Conservation (phyloP, 2,113 vertebrate species). For the Caretta caretta region DNA sequence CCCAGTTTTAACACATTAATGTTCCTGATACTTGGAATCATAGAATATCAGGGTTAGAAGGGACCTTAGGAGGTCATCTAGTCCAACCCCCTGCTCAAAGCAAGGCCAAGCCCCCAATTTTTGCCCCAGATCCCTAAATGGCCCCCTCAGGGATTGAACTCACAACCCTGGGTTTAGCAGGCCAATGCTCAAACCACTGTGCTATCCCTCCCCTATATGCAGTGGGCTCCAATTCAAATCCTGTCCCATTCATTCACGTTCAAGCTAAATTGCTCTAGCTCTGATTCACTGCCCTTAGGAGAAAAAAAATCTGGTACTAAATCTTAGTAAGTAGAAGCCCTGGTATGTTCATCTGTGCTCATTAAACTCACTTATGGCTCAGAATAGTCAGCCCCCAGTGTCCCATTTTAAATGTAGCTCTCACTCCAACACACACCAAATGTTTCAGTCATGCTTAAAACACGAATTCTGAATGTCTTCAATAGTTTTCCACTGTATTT, state of each 20-base stretch:
- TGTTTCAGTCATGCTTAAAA: background rate
- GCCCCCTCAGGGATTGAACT: too few species aligned
- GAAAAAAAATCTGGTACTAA: background rate
- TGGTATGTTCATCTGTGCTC: background rate
- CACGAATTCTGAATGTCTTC: background rate
- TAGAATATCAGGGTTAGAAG: too few species aligned
- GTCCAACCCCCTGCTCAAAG: too few species aligned
- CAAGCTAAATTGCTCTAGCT: rapidly evolving
- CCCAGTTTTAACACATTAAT: background rate
- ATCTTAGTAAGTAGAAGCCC: too few species aligned
- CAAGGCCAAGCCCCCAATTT: too few species aligned
- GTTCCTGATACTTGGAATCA: rapidly evolving
- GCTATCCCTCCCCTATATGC: too few species aligned
- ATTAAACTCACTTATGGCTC: rapidly evolving
- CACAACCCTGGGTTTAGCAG: too few species aligned
- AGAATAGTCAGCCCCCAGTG: rapidly evolving
- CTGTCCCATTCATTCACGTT: rapidly evolving
- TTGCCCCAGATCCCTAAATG: too few species aligned
- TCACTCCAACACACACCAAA: background rate
- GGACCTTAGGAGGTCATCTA: too few species aligned
- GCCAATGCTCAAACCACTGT: too few species aligned
- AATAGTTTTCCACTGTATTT: background rate
- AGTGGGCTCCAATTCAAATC: too few species aligned
- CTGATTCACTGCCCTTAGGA: rapidly evolving
- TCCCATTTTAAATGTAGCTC: background rate